Evolutionary conservation across 2,113 vertebrate genomes (phyloP).

Genomic region (Merops nubicus): DNA sequence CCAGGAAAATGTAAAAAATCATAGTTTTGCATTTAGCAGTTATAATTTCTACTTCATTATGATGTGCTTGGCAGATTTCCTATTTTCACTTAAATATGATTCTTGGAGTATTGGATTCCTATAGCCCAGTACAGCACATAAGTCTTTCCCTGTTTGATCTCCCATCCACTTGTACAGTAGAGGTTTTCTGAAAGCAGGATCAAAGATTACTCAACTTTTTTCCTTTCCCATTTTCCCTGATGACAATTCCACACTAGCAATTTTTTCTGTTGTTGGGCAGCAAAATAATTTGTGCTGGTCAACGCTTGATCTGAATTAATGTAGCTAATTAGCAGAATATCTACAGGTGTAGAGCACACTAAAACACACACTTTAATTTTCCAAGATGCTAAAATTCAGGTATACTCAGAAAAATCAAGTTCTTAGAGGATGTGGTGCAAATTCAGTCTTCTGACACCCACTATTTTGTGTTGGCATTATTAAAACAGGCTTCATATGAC

Average conservation of each 20-base stretch:
- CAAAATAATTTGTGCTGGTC: constrained; percentile 47
- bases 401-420: neutral
- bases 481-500: neutral
- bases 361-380: neutral
- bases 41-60: constrained; percentile 30
- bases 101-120: constrained; percentile 75
- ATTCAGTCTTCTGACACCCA: neutral
- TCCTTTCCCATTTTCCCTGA: constrained; percentile 58
- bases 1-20: neutral
- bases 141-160: constrained; percentile 74
- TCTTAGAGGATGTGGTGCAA: neutral
- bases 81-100: constrained; percentile 55
- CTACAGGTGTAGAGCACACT: neutral
- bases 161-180: constrained; percentile 60
- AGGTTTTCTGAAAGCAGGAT: constrained; percentile 69
- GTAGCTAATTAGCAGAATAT: neutral
- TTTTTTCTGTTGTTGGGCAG: neutral
- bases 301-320: constrained; percentile 42
- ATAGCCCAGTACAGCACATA: constrained; percentile 42
- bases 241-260: constrained; percentile 41
- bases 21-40: constrained; percentile 6
- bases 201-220: constrained; percentile 68
- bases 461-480: neutral
- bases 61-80: constrained; percentile 42
- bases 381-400: neutral